These are phyloP conservation scores for Apis laboriosa DNA, from an alignment of 1,140 invertebrate species.

Conservation along the genomic window DNA sequence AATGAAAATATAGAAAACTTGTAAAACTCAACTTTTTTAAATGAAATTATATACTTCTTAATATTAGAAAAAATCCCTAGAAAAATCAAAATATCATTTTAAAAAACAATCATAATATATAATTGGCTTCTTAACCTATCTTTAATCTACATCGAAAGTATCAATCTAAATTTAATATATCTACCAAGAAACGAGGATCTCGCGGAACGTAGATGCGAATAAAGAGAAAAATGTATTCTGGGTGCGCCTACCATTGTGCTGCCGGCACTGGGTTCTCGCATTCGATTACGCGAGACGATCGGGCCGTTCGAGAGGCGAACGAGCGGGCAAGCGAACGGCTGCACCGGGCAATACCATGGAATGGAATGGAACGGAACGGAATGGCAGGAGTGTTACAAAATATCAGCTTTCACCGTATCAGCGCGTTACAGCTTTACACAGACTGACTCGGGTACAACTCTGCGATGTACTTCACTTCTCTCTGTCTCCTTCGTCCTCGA, in stretches of 20 bases:
- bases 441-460: conserved; percentile 2
- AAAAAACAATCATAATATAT: not conserved
- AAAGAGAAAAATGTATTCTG: conserved; percentile 60
- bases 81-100: too few relatives aligned
- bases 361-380: conserved; percentile 76
- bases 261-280: conserved; percentile 57
- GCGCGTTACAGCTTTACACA: conserved; percentile 54
- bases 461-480: not conserved
- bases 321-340: conserved; percentile 50
- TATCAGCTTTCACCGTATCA: conserved; percentile 82
- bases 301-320: conserved; percentile 47
- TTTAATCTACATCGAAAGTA: not conserved
- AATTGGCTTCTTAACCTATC: not conserved
- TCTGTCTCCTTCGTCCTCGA: conserved; percentile 37
- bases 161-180: too few relatives aligned
- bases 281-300: conserved; percentile 65
- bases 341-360: conserved; percentile 66
- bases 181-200: conserved; percentile 51
- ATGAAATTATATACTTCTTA: too few relatives aligned
- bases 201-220: conserved; percentile 45
- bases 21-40: too few relatives aligned
- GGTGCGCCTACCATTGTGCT: conserved; percentile 67
- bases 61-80: too few relatives aligned
- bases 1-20: too few relatives aligned
- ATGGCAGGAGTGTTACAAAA: conserved; percentile 81